Percentiles rank a stretch among this genome's conserved stretches.
Conservation (phyloP, 1,140 invertebrate genomes). For the Pseudomyrmex dendroicus region DNA sequence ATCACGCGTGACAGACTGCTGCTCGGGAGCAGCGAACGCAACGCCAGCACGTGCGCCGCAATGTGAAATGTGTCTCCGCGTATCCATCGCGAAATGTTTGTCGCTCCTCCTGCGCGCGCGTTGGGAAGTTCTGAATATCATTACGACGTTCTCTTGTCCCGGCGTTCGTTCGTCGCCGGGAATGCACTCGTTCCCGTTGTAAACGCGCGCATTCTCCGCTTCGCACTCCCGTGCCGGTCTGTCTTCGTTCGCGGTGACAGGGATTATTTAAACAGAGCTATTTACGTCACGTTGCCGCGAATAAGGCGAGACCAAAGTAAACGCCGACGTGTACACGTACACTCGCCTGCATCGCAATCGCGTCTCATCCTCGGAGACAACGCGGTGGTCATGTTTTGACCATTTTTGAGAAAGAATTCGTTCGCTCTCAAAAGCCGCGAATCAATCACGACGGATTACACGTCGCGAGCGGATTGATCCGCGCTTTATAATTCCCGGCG, state of each 20-base stretch:
- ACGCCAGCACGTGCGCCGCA: not conserved
- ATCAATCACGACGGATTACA: slow-evolving; percentile 21
- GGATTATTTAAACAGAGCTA: slow-evolving; percentile 58
- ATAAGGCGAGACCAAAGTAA: not conserved
- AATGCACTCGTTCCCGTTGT: not conserved
- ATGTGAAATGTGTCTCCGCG: slow-evolving; percentile 48
- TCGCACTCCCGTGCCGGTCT: not conserved
- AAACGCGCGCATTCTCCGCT: slow-evolving; percentile 2
- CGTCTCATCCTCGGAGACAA: not conserved
- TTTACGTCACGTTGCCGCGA: slow-evolving; percentile 18
- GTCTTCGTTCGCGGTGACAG: not conserved
- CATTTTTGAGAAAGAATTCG: too few species aligned
- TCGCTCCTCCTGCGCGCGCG: slow-evolving; percentile 22
- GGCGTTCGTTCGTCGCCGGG: slow-evolving; percentile 18
- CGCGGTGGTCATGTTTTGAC: too few species aligned
- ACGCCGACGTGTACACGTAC: not conserved
- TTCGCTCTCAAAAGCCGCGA: not conserved
- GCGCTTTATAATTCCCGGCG: slow-evolving; percentile 27
- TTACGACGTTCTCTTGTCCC: slow-evolving; percentile 7
- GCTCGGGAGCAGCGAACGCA: not conserved
- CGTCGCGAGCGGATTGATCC: not conserved
- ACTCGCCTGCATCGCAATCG: not conserved
- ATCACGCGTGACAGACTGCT: slow-evolving; percentile 1
- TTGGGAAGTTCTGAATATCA: slow-evolving; percentile 52
- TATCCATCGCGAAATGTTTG: slow-evolving; percentile 53